Conservation (phyloP, 2,888 invertebrate species). For the Microctonus aethiopoides region DNA sequence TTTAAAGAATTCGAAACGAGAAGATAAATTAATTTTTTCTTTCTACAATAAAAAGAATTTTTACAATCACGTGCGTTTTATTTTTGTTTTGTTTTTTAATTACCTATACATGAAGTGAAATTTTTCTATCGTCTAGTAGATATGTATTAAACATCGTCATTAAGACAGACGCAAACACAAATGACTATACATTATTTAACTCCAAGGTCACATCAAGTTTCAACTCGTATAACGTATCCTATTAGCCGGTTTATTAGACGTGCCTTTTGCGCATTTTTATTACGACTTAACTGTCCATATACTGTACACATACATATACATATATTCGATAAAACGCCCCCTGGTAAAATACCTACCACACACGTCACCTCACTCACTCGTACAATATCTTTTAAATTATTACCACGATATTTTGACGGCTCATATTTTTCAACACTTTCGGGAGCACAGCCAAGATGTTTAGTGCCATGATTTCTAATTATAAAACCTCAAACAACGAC, state of each 20-base stretch:
- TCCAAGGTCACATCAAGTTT: not conserved
- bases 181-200: not conserved
- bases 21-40: slow-evolving; percentile 6
- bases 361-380: slow-evolving; percentile 5
- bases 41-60: not conserved
- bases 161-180: not conserved
- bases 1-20: not conserved
- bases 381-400: slow-evolving; percentile 25
- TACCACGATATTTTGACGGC: slow-evolving; percentile 44
- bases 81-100: not conserved
- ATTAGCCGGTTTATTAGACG: slow-evolving; percentile 52
- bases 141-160: slow-evolving; percentile 8
- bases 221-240: slow-evolving; percentile 34
- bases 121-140: slow-evolving; percentile 15
- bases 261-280: slow-evolving; percentile 43
- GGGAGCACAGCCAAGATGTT: slow-evolving; percentile 56
- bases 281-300: slow-evolving; percentile 24
- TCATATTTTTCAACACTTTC: slow-evolving; percentile 45
- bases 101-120: not conserved
- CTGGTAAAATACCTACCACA: slow-evolving; percentile 5
- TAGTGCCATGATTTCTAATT: slow-evolving; percentile 55
- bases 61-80: not conserved
- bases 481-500: slow-evolving; percentile 39
- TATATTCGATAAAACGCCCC: slow-evolving; percentile 12
- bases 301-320: not conserved